These are phyloP conservation scores for Penaeus monodon DNA, from an alignment of 2,888 invertebrate species.

Conservation along the genomic window DNA sequence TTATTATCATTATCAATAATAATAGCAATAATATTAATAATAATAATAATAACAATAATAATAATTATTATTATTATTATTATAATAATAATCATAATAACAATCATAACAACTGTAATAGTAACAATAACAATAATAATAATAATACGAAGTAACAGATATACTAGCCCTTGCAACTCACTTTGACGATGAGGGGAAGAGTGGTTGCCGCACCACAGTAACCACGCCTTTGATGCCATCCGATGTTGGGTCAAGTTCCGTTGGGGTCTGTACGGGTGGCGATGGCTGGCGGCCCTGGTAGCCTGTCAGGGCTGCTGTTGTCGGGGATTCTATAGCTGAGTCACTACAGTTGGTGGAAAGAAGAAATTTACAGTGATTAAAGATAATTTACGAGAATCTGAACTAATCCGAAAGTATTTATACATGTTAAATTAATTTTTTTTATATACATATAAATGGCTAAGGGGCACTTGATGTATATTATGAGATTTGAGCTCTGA, in stretches of 20 bases:
- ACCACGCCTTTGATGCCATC: slow-evolving; percentile 48
- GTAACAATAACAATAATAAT: background rate
- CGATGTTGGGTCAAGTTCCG: slow-evolving; percentile 31
- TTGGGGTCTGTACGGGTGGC: slow-evolving; percentile 31
- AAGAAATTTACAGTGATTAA: background rate
- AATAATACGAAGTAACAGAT: background rate
- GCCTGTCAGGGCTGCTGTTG: background rate
- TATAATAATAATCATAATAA: too few relatives aligned
- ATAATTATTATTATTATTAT: too few relatives aligned
- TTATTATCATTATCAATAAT: too few relatives aligned
- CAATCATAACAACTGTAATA: too few relatives aligned
- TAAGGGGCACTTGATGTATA: too few relatives aligned
- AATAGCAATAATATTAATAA: too few relatives aligned
- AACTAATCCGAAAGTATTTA: too few relatives aligned
- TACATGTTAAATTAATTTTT: too few relatives aligned
- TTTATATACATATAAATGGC: too few relatives aligned
- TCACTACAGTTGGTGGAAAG: slow-evolving; percentile 13
- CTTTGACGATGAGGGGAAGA: slow-evolving; percentile 65
- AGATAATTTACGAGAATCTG: too few relatives aligned
- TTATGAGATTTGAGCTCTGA: too few relatives aligned
- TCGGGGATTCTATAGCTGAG: slow-evolving; percentile 24
- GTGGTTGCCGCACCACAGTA: slow-evolving; percentile 61
- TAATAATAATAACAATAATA: too few relatives aligned
- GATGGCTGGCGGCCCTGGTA: slow-evolving; percentile 28
- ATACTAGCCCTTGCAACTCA: slow-evolving; percentile 26